phyloP scores from a whole-genome alignment of 1,140 invertebrate species.

The Drosophila pandora region DNA sequence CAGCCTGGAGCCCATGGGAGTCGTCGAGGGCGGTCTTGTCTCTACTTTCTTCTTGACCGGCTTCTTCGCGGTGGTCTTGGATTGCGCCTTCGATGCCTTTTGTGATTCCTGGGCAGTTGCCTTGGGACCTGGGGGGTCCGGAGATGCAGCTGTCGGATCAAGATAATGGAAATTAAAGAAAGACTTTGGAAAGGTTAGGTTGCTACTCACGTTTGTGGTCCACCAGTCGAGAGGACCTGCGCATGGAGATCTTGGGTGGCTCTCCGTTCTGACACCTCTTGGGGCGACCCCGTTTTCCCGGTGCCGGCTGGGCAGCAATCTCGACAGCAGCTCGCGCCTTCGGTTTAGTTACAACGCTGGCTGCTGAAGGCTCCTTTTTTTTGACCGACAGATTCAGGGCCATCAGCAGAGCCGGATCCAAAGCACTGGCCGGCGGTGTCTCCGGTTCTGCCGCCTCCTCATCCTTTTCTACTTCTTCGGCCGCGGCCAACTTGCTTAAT shows the following conservation, averaged over 20 bases:
- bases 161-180: not conserved
- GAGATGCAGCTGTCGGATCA: constrained; percentile 12
- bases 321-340: constrained; percentile 54
- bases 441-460: not conserved
- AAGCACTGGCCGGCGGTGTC: constrained; percentile 5
- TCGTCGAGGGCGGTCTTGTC: constrained; percentile 16
- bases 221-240: constrained; percentile 55
- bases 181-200: not conserved
- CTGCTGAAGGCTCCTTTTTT: constrained; percentile 41
- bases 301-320: constrained; percentile 63
- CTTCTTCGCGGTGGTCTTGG: constrained; percentile 47
- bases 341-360: constrained; percentile 1
- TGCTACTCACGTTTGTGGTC: constrained; percentile 53
- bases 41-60: constrained; percentile 61
- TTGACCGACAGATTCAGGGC: constrained; percentile 73
- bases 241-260: constrained; percentile 18
- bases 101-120: not conserved
- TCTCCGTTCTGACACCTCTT: constrained; percentile 20
- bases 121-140: constrained; percentile 18
- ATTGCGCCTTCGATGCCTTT: not conserved
- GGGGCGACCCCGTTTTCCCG: constrained; percentile 57
- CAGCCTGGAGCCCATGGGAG: not conserved
- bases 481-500: not conserved
- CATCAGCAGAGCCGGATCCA: constrained; percentile 60
- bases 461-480: not conserved